Evolutionary conservation across 2,113 vertebrate species (phyloP).

Genomic region (Chascanopsetta lugubris): DNA sequence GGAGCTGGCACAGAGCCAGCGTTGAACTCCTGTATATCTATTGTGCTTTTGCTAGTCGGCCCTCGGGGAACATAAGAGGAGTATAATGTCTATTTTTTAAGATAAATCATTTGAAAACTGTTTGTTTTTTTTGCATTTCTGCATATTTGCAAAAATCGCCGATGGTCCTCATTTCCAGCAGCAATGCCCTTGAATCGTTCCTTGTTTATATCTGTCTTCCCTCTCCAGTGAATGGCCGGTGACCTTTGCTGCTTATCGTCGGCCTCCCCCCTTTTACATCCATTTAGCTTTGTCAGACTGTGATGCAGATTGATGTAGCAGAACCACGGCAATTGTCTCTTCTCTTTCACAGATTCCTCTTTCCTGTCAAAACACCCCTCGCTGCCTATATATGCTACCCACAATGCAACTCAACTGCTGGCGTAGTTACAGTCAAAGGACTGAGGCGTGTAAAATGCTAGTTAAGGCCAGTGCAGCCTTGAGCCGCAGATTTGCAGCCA

Average conservation of each 20-base stretch:
- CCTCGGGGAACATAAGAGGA: neutral
- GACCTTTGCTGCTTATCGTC: neutral
- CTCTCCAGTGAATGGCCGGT: neutral
- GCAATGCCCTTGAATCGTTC: neutral
- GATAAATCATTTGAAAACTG: neutral
- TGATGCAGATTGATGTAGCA: neutral
- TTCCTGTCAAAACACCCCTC: neutral
- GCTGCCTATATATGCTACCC: slow-evolving; percentile 5
- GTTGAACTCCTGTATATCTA: slow-evolving; percentile 2
- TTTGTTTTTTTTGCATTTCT: neutral
- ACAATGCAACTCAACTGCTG: neutral
- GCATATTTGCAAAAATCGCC: neutral
- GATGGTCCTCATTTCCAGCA: too few species aligned
- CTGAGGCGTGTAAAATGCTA: neutral
- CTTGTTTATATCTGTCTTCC: neutral
- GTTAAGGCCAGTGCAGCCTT: neutral
- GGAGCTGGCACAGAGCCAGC: slow-evolving; percentile 34
- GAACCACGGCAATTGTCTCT: neutral
- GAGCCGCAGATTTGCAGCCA: neutral
- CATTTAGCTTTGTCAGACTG: neutral
- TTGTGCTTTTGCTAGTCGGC: neutral
- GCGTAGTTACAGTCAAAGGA: neutral
- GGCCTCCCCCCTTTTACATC: neutral
- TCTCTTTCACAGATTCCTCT: neutral
- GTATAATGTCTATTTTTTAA: neutral